Base-by-base conservation (phyloP, 2,113 vertebrate species). In the Etia nguti region DNA sequence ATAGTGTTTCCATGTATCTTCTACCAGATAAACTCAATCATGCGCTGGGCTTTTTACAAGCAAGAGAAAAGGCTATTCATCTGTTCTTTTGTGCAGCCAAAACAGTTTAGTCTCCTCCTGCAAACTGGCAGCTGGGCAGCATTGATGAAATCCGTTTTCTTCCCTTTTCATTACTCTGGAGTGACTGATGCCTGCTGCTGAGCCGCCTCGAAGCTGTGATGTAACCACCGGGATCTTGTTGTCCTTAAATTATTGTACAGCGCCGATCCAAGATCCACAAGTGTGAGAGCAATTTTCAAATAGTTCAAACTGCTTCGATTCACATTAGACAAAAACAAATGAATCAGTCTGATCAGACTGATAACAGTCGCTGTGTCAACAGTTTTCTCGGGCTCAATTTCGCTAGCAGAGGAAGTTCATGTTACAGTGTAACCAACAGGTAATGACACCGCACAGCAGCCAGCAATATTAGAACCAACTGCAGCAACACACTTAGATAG, bases 91-190 rank as follows among this genome's bases (percentile, higher is more conserved):
- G 84, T 90, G 81, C 26, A 59, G 90, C 87, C 84, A 90, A 88
- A 87, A 90, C 34, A 26, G 68, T 86, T 89, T 77, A 62, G 73
- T 80, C 22, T 88, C 85, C 50, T 83, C 88, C 75, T 75, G 88
- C 75, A 43, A 73, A 62, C 77, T 62, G 82, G 59, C 62, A 84
- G 48, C 77, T n/a, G 68, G 81, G 81, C 56, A 46, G 59, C 80
- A 85, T 82, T 83, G 80, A 87, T 87, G 46, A 90, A 93, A 91
- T 82, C 88, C 77, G 54, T 86, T 88, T 84, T 91, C 59, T 77
- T 65, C 65, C 68, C 54, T 81, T 91, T 86, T 90, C 83, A 91
- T 89, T 91, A 56, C 22, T 81, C 83, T 80, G 77, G 52, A 68
- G 81, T 54, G 91, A 82, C 70, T 85, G 90, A 90, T 84, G 86